Evolutionary conservation across 2,888 invertebrate species (phyloP).

Genomic region (Phaonia tiefii): DNA sequence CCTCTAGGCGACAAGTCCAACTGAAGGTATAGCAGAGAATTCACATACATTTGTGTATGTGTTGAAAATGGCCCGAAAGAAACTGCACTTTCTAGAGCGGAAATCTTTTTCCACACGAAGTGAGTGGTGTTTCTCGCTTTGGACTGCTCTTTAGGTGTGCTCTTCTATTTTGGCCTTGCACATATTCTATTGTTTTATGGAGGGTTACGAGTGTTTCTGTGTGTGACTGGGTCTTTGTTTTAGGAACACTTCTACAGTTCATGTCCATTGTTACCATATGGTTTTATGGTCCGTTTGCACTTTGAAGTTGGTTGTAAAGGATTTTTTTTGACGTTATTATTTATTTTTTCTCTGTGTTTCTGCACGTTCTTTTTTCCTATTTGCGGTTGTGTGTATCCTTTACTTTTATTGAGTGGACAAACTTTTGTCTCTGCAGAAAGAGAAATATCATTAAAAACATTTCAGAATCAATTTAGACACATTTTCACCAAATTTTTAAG

Average conservation of each 20-base stretch:
- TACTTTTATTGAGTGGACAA: too few species aligned
- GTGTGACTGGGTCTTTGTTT: slow-evolving; percentile 27
- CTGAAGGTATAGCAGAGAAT: too few species aligned
- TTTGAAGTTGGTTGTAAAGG: slow-evolving; percentile 55
- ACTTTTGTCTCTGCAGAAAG: too few species aligned
- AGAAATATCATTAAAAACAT: too few species aligned
- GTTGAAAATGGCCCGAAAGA: slow-evolving; percentile 55
- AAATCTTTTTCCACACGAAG: too few species aligned
- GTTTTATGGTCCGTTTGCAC: slow-evolving; percentile 64
- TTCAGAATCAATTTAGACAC: too few species aligned
- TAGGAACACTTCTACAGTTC: slow-evolving; percentile 34
- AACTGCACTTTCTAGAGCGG: slow-evolving; percentile 46
- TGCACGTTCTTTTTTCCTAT: too few species aligned
- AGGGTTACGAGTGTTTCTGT: too few species aligned
- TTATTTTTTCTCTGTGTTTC: background rate
- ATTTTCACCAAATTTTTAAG: too few species aligned
- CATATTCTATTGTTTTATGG: slow-evolving; percentile 8
- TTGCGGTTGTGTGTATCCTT: too few species aligned
- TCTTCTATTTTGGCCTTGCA: slow-evolving; percentile 13
- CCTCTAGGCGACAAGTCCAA: background rate
- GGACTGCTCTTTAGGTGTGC: slow-evolving; percentile 40
- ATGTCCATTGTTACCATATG: slow-evolving; percentile 62
- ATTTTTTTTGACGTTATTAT: slow-evolving; percentile 55
- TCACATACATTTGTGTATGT: slow-evolving; percentile 28
- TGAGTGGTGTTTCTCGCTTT: slow-evolving; percentile 62